Evolutionary conservation across 2,113 vertebrate species (phyloP).

Genomic region (Colaptes auratus): DNA sequence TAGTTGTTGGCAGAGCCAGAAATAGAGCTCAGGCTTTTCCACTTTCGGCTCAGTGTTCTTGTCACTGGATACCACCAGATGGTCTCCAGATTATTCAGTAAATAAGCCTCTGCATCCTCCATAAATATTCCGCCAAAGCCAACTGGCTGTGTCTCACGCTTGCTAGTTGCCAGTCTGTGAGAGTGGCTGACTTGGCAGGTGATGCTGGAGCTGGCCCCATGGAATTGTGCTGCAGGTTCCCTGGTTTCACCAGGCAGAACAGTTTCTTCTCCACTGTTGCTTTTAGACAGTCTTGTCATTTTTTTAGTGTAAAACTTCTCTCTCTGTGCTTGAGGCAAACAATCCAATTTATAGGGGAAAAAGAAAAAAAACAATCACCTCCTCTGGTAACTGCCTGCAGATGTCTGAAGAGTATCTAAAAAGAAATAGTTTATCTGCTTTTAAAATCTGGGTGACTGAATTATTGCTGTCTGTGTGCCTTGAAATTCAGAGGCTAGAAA

Average conservation of each 20-base stretch:
- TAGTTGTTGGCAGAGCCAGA: constrained; percentile 35
- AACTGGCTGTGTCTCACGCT: constrained; percentile 64
- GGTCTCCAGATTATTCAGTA: constrained; percentile 71
- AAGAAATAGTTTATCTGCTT: constrained; percentile 27
- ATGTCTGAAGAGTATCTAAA: neutral
- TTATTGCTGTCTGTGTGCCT: neutral
- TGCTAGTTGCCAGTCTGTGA: constrained; percentile 56
- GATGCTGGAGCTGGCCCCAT: neutral
- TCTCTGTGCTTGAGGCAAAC: neutral
- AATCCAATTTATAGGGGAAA: neutral
- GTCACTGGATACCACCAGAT: constrained; percentile 64
- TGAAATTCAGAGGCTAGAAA: neutral
- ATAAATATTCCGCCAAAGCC: constrained; percentile 61
- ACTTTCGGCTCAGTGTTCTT: constrained; percentile 42
- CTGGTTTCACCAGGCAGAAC: neutral
- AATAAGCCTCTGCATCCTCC: constrained; percentile 65
- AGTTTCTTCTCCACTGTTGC: neutral
- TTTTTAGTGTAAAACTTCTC: neutral
- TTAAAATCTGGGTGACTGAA: constrained; percentile 20
- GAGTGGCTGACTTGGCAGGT: constrained; percentile 57
- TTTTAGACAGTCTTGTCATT: neutral
- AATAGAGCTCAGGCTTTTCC: constrained; percentile 62
- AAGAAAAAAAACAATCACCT: neutral
- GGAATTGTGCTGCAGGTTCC: constrained; percentile 1
- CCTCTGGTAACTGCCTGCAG: neutral